Evolutionary conservation across 2,797 vertebrate genomes (phyloP), one percentile per base, ranked within the genome.

Genomic region (Enteromius afrohamiltoni): DNA sequence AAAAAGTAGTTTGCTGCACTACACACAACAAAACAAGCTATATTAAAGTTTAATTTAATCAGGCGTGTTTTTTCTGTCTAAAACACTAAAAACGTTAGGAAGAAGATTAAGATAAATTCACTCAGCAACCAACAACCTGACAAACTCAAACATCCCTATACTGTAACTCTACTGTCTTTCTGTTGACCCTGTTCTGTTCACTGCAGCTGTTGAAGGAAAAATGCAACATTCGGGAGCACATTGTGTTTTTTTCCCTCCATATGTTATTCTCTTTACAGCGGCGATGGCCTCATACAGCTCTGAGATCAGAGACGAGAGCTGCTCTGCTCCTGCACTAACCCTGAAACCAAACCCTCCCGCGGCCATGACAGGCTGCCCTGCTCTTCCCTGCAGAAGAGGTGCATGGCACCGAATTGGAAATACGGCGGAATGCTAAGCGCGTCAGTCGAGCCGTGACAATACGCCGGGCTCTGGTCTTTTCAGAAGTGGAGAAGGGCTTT

Each of bases 201-300:
- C 51, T 11, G 60, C 34, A 10, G 69, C 31, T 62, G 11, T 70
- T 23, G 62, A 85, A 40, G 42, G 40, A 71, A 79, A 65, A 82
- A 65, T 65, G 78, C 60, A 62, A 23, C 64, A 71, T 80, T 83
- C 68, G 68, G 26, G 23, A 11, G 26, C 34, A 60, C 69, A 78
- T 75, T 78, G 42, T 55, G 3, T 55, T 75, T 75, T 65, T 67
- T 74, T 76, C 31, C 1, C 3, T 29, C 34, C 77, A 69, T 83
- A 77, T 80, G 79, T 34, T 79, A 62, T 86, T 86, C 75, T 74
- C 74, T 55, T 84, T 84, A 86, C 55, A 67, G 58, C 49, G 29
- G 4, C 10, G 29, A 70, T 21, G 47, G 62, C 71, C 47, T 73
- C 68, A 70, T 42, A 21, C 73, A 37, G 76, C 51, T 80, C 58